These are phyloP conservation scores for Ceyx melanurus DNA, from an alignment of 2,113 vertebrate genomes.

Conservation along the genomic window DNA sequence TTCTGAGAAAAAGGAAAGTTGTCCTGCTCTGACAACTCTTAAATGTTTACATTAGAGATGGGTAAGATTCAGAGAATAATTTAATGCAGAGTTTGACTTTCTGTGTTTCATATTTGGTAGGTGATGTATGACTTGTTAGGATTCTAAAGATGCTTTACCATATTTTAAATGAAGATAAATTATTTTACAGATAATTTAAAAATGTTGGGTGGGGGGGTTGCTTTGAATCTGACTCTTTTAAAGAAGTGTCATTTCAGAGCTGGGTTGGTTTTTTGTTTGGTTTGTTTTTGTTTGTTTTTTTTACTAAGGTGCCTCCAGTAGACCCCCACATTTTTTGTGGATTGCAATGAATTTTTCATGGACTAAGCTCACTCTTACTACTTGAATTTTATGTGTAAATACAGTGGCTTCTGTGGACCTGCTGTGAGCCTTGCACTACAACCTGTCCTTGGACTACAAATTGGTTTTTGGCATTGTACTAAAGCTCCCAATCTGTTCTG, in stretches of 20 bases:
- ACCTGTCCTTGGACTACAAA: not conserved
- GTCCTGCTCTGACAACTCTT: not conserved
- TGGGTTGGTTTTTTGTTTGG: not conserved
- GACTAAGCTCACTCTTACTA: not conserved
- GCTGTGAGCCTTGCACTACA: not conserved
- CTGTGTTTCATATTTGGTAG: not conserved
- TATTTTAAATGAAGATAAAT: not conserved
- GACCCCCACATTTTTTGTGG: not conserved
- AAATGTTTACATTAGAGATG: not conserved
- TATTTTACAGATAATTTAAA: not conserved
- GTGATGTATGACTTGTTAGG: not conserved
- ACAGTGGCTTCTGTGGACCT: not conserved
- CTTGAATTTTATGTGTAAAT: not conserved
- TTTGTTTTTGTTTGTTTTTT: not conserved
- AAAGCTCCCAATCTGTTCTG: not conserved
- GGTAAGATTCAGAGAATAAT: not conserved
- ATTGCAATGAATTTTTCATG: not conserved
- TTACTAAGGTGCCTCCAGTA: not conserved
- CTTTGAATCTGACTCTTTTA: not conserved
- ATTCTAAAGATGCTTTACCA: not conserved
- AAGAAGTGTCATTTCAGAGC: not conserved
- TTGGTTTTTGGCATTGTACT: not conserved
- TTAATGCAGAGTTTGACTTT: not conserved
- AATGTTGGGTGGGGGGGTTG: not conserved
- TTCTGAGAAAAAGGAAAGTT: not conserved